Evolutionary conservation across 2,113 vertebrate species (phyloP).

Genomic region (Parotia lawesii): DNA sequence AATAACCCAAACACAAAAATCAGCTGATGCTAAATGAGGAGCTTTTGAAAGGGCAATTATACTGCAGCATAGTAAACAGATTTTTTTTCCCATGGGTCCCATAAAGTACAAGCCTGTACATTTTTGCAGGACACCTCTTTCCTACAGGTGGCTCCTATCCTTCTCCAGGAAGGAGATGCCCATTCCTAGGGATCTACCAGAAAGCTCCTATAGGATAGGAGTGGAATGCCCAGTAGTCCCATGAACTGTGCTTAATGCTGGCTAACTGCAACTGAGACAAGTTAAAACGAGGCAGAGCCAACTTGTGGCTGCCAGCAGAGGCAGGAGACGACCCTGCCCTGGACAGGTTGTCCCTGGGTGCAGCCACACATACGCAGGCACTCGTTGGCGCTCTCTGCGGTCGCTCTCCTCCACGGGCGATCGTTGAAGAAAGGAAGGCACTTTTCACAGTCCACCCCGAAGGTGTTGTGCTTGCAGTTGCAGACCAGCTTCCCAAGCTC

Average conservation of each 20-base stretch:
- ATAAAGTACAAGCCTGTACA: neutral
- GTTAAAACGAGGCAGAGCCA: neutral
- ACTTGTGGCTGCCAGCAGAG: neutral
- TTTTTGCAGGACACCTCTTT: neutral
- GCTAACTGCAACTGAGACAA: neutral
- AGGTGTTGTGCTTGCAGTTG: slow-evolving; percentile 93
- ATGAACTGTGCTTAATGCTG: neutral
- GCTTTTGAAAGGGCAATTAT: neutral
- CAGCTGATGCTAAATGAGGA: neutral
- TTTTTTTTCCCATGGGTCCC: neutral
- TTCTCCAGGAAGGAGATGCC: neutral
- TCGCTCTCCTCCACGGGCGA: slow-evolving; percentile 91
- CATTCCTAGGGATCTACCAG: neutral
- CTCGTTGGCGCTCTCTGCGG: slow-evolving; percentile 84
- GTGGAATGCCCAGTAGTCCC: neutral
- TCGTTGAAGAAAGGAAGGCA: slow-evolving; percentile 94
- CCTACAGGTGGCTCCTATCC: neutral
- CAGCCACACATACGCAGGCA: slow-evolving; percentile 82
- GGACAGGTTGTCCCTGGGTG: neutral
- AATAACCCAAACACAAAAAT: neutral
- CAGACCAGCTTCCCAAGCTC: slow-evolving; percentile 79
- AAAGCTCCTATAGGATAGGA: neutral
- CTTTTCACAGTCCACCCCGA: slow-evolving; percentile 83
- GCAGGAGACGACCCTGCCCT: neutral
- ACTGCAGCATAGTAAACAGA: neutral